Percentiles rank a stretch among this genome's conserved stretches.
Evolutionary conservation across 1,140 invertebrate genomes (phyloP).

Genomic region (Acromyrmex heyeri): DNA sequence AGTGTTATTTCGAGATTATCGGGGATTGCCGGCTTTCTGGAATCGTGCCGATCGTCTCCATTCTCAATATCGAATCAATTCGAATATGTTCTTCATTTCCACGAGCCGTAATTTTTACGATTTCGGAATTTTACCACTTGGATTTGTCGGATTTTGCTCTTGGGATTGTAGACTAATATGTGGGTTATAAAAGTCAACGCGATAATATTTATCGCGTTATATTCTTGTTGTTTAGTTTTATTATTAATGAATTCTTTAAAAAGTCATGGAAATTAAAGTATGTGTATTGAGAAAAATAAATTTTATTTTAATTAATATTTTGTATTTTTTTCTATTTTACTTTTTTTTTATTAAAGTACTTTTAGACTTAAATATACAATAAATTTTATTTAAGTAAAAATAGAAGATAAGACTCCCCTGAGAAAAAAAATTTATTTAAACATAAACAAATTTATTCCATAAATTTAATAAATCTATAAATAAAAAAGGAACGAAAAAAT

Average conservation of each 20-base stretch:
- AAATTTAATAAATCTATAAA: slow-evolving; percentile 1
- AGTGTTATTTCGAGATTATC: slow-evolving; percentile 83
- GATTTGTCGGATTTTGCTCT: not conserved
- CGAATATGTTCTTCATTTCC: slow-evolving; percentile 47
- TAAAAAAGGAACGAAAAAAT: not conserved
- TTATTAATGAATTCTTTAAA: not conserved
- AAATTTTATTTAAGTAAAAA: not conserved
- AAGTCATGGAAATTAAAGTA: not conserved
- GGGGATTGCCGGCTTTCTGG: slow-evolving; percentile 81
- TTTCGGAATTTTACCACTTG: slow-evolving; percentile 6
- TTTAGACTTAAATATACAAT: not conserved
- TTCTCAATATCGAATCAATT: slow-evolving; percentile 63
- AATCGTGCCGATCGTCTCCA: slow-evolving; percentile 79
- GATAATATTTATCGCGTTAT: not conserved
- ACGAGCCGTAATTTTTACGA: slow-evolving; percentile 3
- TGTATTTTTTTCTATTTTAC: not conserved
- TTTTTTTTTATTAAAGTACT: slow-evolving; percentile 2
- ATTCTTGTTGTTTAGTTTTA: not conserved
- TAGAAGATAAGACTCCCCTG: not conserved
- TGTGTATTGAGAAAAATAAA: not conserved
- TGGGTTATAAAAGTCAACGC: not conserved
- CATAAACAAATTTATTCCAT: not conserved
- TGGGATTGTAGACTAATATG: not conserved
- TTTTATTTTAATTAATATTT: not conserved
- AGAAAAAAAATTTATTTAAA: not conserved